Conservation (phyloP, 1,140 invertebrate genomes). For the Vanessa tameamea region DNA sequence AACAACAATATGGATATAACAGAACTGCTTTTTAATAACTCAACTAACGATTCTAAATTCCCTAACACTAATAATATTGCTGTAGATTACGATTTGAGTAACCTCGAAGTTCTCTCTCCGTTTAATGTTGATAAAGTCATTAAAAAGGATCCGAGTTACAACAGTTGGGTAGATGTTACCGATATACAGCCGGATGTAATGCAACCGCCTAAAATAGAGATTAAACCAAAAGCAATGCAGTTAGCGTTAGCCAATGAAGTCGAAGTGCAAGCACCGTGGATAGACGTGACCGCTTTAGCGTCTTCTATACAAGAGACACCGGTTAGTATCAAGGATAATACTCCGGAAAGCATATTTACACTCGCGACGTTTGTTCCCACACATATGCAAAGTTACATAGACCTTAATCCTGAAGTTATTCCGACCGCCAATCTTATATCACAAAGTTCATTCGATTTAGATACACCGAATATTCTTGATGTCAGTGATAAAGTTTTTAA, state of each 20-base stretch:
- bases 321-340: slow-evolving; percentile 80
- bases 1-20: slow-evolving; percentile 68
- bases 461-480: slow-evolving; percentile 69
- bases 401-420: slow-evolving; percentile 70
- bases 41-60: slow-evolving; percentile 55
- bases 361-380: slow-evolving; percentile 84
- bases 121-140: slow-evolving; percentile 51
- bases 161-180: slow-evolving; percentile 58
- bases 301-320: slow-evolving; percentile 79
- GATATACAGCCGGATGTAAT: slow-evolving; percentile 45
- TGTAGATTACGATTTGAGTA: slow-evolving; percentile 64
- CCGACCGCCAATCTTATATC: slow-evolving; percentile 63
- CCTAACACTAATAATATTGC: slow-evolving; percentile 46
- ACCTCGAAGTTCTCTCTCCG: slow-evolving; percentile 53
- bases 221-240: slow-evolving; percentile 83
- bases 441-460: slow-evolving; percentile 62
- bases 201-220: slow-evolving; percentile 50
- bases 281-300: slow-evolving; percentile 84
- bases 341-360: slow-evolving; percentile 79
- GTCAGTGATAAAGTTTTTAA: slow-evolving; percentile 72
- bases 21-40: slow-evolving; percentile 67
- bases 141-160: slow-evolving; percentile 44
- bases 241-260: slow-evolving; percentile 87
- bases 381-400: slow-evolving; percentile 86
- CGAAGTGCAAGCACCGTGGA: slow-evolving; percentile 86